Evolutionary conservation across 2,113 vertebrate species (phyloP), one percentile per base, ranked within the genome.

Genomic region (Ceratotherium simum): DNA sequence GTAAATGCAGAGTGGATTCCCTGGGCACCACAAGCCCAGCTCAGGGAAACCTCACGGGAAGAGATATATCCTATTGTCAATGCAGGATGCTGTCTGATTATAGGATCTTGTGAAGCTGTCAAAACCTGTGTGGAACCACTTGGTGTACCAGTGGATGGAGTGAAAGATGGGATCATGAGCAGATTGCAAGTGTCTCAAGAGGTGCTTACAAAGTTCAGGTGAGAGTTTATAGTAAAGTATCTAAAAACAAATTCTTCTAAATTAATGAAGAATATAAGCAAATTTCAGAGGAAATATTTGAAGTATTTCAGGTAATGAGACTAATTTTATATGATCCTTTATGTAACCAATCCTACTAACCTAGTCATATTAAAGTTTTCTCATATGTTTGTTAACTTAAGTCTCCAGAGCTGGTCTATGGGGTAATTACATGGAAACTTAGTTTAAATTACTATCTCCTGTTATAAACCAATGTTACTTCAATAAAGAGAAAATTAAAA

Each of bases 231-330:
- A 60, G 39, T 75, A 73, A 78, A 82, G 14, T 46, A 64, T n/a
- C 4, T 62, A 84, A 85, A 88, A 54, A 42, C 12, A 62, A 84
- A n/a, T 36, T n/a, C 23, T 36, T 67, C 23, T 33, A 69, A 67
- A 80, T 36, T 69, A 60, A 70, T 83, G 23, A 83, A 64, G 21
- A 79, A 8, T 67, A 39, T 42, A 67, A 90, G 31, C 29, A 75
- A n/a, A 75, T 75, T 96, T 69, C 16, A 67, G 31, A 91, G 51
- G 48, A 78, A 93, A 73, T 72, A 58, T 76, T 95, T 89, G 48
- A 88, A 89, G 31, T 72, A 82, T 2, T 42, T 65, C 33, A 80
- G 27, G 12, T 48, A 81, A 54, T 42, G 51, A 90, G 39, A 70
- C 21, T 65, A 58, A 60, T 58, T 84, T 94, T 46, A 62, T 23